phyloP scores from a whole-genome alignment of 1,140 invertebrate species.

The Drosophila novamexicana region DNA sequence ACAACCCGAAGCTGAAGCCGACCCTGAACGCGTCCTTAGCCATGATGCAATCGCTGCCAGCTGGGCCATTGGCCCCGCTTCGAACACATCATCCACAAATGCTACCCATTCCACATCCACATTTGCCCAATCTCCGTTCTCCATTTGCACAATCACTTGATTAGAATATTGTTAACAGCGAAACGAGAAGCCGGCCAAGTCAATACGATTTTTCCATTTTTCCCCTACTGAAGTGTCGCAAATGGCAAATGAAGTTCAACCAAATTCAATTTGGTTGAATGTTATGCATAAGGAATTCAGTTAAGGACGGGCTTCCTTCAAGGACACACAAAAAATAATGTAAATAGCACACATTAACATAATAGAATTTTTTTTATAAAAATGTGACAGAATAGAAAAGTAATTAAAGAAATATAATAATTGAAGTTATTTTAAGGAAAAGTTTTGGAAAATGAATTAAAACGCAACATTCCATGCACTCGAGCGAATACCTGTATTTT shows the following conservation, averaged over 20 bases:
- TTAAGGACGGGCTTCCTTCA: too few relatives aligned
- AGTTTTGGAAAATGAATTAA: too few relatives aligned
- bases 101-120: constrained; percentile 10
- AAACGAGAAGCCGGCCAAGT: neutral
- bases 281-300: neutral
- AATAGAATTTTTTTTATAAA: too few relatives aligned
- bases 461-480: too few relatives aligned
- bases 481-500: too few relatives aligned
- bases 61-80: constrained; percentile 5
- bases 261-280: constrained; percentile 1
- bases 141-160: constrained; percentile 45
- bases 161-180: constrained; percentile 53
- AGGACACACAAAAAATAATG: too few relatives aligned
- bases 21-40: neutral
- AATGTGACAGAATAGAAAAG: too few relatives aligned
- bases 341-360: too few relatives aligned
- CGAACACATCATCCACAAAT: constrained; percentile 18
- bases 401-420: too few relatives aligned
- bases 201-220: constrained; percentile 1
- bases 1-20: neutral
- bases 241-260: constrained; percentile 24
- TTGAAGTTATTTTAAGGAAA: too few relatives aligned
- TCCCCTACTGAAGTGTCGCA: neutral
- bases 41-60: constrained; percentile 18
- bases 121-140: constrained; percentile 25